These are phyloP conservation scores for Drosophila baimaii DNA, from an alignment of 1,140 invertebrate species.

Conservation along the genomic window DNA sequence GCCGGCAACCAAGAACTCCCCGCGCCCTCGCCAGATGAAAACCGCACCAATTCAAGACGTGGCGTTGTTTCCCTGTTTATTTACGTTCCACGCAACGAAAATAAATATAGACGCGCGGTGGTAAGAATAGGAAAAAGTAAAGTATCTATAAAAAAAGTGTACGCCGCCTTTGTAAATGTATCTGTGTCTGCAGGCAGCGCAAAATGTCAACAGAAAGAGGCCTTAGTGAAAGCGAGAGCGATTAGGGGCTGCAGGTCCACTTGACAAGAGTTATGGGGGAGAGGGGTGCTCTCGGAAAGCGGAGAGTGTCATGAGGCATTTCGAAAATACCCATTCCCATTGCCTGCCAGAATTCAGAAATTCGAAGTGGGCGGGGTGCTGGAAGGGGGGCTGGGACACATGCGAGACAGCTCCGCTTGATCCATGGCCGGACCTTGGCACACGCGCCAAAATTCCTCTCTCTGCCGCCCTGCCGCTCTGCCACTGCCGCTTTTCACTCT, in stretches of 20 bases:
- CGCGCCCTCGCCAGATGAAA: background rate
- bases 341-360: slow-evolving; percentile 4
- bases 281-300: background rate
- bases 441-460: slow-evolving; percentile 66
- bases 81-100: slow-evolving; percentile 72
- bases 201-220: slow-evolving; percentile 65
- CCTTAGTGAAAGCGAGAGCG: slow-evolving; percentile 40
- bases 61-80: slow-evolving; percentile 72
- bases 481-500: slow-evolving; percentile 7
- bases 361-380: slow-evolving; percentile 12
- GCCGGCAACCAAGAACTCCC: background rate
- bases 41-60: slow-evolving; percentile 53
- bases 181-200: slow-evolving; percentile 48
- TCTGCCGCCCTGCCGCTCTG: slow-evolving; percentile 1
- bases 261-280: slow-evolving; percentile 23
- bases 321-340: slow-evolving; percentile 16
- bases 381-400: slow-evolving; percentile 46
- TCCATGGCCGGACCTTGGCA: slow-evolving; percentile 67
- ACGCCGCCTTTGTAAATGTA: slow-evolving; percentile 15
- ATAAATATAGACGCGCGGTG: slow-evolving; percentile 66
- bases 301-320: slow-evolving; percentile 22
- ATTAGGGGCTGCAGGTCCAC: slow-evolving; percentile 44
- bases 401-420: slow-evolving; percentile 59
- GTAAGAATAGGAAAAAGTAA: slow-evolving; percentile 33
- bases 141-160: slow-evolving; percentile 30